Conservation (phyloP, 2,113 vertebrate genomes). For the Pao palembangensis region DNA sequence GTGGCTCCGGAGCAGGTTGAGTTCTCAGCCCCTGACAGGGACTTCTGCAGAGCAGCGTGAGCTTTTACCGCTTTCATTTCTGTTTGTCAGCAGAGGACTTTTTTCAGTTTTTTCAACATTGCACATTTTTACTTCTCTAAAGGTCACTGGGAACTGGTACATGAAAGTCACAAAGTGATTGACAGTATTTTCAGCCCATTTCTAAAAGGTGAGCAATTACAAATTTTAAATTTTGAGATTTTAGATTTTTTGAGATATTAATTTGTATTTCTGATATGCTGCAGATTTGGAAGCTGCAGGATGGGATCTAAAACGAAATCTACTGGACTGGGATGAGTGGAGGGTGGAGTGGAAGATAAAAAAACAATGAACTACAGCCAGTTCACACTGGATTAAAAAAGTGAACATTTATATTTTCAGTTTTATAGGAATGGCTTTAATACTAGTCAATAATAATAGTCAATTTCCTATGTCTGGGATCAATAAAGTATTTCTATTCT, state of each 20-base stretch:
- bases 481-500: too few relatives aligned
- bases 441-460: too few relatives aligned
- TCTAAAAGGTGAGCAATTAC: slow-evolving; percentile 69
- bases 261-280: slow-evolving; percentile 5
- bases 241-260: background rate
- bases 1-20: slow-evolving; percentile 56
- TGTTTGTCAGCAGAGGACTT: background rate
- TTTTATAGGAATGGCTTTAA: too few relatives aligned
- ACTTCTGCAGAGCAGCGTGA: slow-evolving; percentile 38
- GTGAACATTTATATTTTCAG: too few relatives aligned
- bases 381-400: background rate
- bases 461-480: too few relatives aligned
- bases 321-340: slow-evolving; percentile 86
- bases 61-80: background rate
- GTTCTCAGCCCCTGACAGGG: slow-evolving; percentile 22
- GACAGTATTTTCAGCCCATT: slow-evolving; percentile 76
- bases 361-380: slow-evolving; percentile 41
- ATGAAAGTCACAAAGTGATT: slow-evolving; percentile 73
- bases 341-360: slow-evolving; percentile 77
- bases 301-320: slow-evolving; percentile 79
- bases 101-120: background rate
- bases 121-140: background rate
- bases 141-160: slow-evolving; percentile 70
- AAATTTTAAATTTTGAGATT: background rate
- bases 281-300: slow-evolving; percentile 73